Conservation (phyloP, 2,888 invertebrate genomes). For the Apotomis betuletana region DNA sequence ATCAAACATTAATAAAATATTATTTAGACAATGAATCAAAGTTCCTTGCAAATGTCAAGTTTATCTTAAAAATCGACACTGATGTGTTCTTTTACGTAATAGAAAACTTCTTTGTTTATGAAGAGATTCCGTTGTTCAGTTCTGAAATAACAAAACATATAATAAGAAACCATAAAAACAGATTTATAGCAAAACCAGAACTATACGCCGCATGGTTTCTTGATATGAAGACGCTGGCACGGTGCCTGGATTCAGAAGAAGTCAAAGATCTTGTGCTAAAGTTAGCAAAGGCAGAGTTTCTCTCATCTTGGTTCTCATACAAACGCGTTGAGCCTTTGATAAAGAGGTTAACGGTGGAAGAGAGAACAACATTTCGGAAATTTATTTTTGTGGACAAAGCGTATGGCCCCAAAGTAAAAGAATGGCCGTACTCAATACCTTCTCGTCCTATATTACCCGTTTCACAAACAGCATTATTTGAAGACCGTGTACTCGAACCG, state of each 20-base stretch:
- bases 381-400: constrained; percentile 60
- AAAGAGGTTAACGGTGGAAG: constrained; percentile 52
- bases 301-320: constrained; percentile 57
- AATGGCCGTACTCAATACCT: constrained; percentile 56
- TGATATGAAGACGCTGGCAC: constrained; percentile 56
- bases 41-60: constrained; percentile 55
- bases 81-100: constrained; percentile 57
- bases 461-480: constrained; percentile 41
- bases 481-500: constrained; percentile 18
- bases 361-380: constrained; percentile 57
- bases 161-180: constrained; percentile 55
- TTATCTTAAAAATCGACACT: constrained; percentile 57
- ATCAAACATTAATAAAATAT: constrained; percentile 46
- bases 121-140: constrained; percentile 47
- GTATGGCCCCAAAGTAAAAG: constrained; percentile 49
- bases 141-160: constrained; percentile 55
- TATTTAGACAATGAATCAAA: constrained; percentile 49
- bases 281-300: constrained; percentile 59
- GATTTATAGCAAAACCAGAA: constrained; percentile 58
- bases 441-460: constrained; percentile 23
- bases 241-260: constrained; percentile 54
- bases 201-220: constrained; percentile 58
- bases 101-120: constrained; percentile 57
- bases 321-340: constrained; percentile 60
- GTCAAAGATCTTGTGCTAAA: constrained; percentile 56